Percentiles rank a stretch among this genome's conserved stretches.
These are phyloP conservation scores for Probosciger aterrimus DNA, from an alignment of 2,113 vertebrate genomes.

Conservation along the genomic window DNA sequence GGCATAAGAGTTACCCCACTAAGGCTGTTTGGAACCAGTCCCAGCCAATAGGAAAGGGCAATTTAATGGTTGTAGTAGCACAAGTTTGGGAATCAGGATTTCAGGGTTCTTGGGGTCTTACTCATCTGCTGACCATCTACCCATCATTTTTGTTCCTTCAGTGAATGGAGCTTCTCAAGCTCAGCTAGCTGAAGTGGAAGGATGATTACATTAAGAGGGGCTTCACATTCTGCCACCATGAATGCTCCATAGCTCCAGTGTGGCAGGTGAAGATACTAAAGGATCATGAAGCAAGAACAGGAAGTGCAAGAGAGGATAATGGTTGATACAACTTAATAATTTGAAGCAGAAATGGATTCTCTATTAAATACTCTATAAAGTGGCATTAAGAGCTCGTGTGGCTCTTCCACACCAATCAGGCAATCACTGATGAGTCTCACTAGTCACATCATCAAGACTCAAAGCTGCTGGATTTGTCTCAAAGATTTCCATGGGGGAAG, in stretches of 20 bases:
- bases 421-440: background rate
- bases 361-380: background rate
- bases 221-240: background rate
- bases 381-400: background rate
- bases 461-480: background rate
- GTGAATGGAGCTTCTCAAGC: background rate
- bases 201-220: background rate
- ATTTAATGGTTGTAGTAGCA: background rate
- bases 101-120: background rate
- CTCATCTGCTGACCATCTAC: background rate
- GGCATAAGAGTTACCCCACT: background rate
- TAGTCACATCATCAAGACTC: background rate
- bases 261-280: background rate
- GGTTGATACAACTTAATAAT: background rate
- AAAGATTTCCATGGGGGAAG: background rate
- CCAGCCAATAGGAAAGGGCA: background rate
- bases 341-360: background rate
- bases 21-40: background rate
- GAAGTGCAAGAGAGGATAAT: accelerated
- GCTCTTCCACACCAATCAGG: background rate
- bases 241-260: background rate
- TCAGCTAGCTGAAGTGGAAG: background rate
- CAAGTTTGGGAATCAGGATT: background rate
- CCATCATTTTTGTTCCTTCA: background rate
- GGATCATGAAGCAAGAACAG: background rate